phyloP scores from a whole-genome alignment of 2,797 vertebrate species.

The Cynodonichthys magdalenae region DNA sequence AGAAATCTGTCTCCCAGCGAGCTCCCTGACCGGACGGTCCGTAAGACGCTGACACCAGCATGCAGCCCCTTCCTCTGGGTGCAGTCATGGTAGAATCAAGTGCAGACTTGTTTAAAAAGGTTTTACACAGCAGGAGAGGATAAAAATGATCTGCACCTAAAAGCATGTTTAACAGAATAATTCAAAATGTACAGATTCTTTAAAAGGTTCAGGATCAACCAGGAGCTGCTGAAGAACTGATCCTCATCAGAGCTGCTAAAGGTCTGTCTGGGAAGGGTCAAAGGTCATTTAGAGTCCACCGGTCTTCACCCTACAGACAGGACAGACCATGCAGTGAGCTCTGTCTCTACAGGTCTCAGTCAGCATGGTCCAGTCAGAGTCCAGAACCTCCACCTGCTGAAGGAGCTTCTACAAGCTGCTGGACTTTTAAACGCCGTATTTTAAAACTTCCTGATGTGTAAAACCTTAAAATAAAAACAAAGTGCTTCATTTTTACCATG shows the following conservation, averaged over 20 bases:
- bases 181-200: too few relatives aligned
- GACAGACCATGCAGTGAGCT: background rate
- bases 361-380: too few relatives aligned
- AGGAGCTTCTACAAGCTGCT: too few relatives aligned
- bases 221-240: too few relatives aligned
- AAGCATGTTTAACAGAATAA: too few relatives aligned
- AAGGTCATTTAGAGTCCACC: background rate
- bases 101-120: background rate
- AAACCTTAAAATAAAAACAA: background rate
- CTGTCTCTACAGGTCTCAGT: too few relatives aligned
- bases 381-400: too few relatives aligned
- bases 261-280: background rate
- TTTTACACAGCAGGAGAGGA: too few relatives aligned
- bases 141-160: too few relatives aligned
- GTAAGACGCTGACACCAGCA: background rate
- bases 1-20: background rate
- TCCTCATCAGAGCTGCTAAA: background rate
- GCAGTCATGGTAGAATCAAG: background rate
- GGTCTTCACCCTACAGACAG: background rate
- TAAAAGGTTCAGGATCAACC: too few relatives aligned
- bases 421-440: background rate
- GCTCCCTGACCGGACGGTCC: background rate
- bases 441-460: too few relatives aligned
- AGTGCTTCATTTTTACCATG: background rate
- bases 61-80: conserved; percentile 3